Evolutionary conservation across 2,797 vertebrate species (phyloP).

Genomic region (Falco cherrug): DNA sequence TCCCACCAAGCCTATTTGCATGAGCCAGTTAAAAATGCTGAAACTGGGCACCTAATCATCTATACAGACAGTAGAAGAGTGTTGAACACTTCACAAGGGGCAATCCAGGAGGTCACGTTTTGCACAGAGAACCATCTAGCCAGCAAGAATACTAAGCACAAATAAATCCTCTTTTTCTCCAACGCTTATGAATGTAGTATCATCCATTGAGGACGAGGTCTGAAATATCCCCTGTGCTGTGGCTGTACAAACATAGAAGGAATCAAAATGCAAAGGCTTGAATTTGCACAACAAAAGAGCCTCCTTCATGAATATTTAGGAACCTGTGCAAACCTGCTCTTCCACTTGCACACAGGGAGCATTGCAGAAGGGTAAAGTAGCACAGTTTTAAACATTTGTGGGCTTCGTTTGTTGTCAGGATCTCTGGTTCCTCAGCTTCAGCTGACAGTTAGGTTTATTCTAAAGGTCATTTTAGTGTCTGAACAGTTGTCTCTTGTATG

Average conservation of each 20-base stretch:
- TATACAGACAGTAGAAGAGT: neutral
- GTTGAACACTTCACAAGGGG: neutral
- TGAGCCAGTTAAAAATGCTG: neutral
- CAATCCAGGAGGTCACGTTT: neutral
- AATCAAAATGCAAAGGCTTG: constrained; percentile 31
- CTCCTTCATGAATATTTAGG: constrained; percentile 12
- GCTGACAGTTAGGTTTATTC: neutral
- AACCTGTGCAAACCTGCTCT: neutral
- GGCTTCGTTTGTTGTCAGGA: neutral
- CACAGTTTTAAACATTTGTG: neutral
- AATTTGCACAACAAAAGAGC: neutral
- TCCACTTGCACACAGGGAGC: neutral
- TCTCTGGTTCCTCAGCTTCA: neutral
- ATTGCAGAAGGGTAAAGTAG: neutral
- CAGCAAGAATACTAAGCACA: neutral
- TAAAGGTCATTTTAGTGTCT: neutral
- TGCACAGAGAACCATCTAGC: neutral
- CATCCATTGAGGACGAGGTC: neutral
- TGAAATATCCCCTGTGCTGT: neutral
- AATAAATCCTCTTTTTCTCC: constrained; percentile 1
- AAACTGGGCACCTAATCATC: neutral
- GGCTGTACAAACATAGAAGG: neutral
- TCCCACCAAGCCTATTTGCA: neutral
- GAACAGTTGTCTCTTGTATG: neutral
- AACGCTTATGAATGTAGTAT: neutral